A percentile compares a stretch with the other conserved stretches of the same genome.
Conservation (phyloP, 2,888 invertebrate species). For the Cremastobaeus sp. region DNA sequence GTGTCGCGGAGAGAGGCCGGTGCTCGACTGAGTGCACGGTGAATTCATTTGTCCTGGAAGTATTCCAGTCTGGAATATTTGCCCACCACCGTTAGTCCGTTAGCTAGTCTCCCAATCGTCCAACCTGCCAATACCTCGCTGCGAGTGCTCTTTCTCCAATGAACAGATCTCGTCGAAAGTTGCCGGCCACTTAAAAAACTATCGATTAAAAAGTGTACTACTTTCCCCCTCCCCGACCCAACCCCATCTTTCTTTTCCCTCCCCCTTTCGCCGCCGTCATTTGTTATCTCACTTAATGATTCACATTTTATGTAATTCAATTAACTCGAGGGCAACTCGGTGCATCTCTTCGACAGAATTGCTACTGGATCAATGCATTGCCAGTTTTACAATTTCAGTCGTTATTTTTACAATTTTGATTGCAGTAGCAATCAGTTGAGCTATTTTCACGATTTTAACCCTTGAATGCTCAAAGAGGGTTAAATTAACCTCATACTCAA, state of each 20-base stretch:
- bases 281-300: neutral
- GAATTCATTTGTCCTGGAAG: constrained; percentile 70
- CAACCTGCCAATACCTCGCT: constrained; percentile 48
- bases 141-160: constrained; percentile 53
- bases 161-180: constrained; percentile 48
- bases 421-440: too few species aligned
- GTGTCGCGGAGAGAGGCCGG: constrained; percentile 74
- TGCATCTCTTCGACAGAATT: too few species aligned
- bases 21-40: constrained; percentile 72
- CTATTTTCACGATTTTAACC: too few species aligned
- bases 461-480: too few species aligned
- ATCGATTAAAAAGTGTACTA: constrained; percentile 57
- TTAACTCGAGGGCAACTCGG: too few species aligned
- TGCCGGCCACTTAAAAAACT: constrained; percentile 49
- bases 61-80: constrained; percentile 65
- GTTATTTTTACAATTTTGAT: too few species aligned
- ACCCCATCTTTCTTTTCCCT: neutral
- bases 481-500: too few species aligned
- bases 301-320: constrained; percentile 28
- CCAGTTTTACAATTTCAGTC: too few species aligned
- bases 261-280: neutral
- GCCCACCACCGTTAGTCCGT: constrained; percentile 67
- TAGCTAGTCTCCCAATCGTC: constrained; percentile 58
- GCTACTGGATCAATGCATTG: too few species aligned
- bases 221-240: constrained; percentile 25